Evolutionary conservation across 92 coral and sea anemone species (phyloP), one percentile per base, ranked within the genome.

Genomic region (Metridium senile): DNA sequence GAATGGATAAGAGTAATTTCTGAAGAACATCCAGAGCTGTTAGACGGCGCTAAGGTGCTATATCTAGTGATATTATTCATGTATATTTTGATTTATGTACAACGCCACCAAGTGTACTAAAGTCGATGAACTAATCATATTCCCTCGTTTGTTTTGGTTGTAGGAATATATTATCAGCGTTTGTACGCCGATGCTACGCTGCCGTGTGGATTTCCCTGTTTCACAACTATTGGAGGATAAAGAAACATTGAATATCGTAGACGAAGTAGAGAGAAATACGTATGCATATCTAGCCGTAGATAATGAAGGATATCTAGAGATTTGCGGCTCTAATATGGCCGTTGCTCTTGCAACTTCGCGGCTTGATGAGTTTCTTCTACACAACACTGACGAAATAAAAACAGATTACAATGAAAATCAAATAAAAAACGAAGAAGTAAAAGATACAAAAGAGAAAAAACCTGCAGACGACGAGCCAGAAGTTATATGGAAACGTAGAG

Each of bases 81-180:
- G 1, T 31, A 29, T 30, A 20, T 22, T n/a, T n/a, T n/a, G n/a
- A n/a, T 28, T 20, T 65, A 18, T 65, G 70, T 67, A 67, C 72
- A 67, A 33, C 52, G 33, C 28, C 51, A 9, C 39, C n/a, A n/a
- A 33, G 47, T 73, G 78, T 56, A 72, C 77, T 33, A 72, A 72
- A 72, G 26, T 33, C 28, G 19, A 26, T n/a, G 67, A 32, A 53
- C 13, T 25, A 26, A 49, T 27, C 16, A 6, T 39, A 39, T 4
- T 39, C 6, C 49, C 49, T 33, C 53, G 18, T 71, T 46, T 75
- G 81, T 67, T 89, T 83, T 86, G 75, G 81, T 81, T 78, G 62
- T 67, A 92, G 97, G 93, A 92, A 57, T 92, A 92, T 54, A 86
- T 92, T 68, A 85, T 85, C 33, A 90, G 84, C 7, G 91, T 89